Evolutionary conservation across 2,797 vertebrate species (phyloP), one percentile per base, ranked within the genome.

Genomic region (Capromys pilorides): DNA sequence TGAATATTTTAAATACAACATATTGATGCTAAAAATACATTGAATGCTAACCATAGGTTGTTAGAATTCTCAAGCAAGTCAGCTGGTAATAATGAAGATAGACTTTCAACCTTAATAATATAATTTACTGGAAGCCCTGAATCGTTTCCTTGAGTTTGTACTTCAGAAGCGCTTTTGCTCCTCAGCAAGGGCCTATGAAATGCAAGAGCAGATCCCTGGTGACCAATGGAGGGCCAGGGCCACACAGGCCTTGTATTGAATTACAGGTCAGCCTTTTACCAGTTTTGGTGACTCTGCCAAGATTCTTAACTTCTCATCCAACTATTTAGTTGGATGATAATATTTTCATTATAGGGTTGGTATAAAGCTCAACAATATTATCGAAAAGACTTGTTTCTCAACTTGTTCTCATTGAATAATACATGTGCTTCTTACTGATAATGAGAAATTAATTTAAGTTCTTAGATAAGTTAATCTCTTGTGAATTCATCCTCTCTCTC

Each of bases 381-480:
- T 39, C 6, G 24, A 49, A 93, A 92, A 82, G 12, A 61, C 28
- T 36, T 85, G 62, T 39, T 61, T 87, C 31, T 51, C 14, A 81
- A 41, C 4, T 62, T 66, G 6, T 22, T 4, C 24, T 96, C 71
- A 89, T 0, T 61, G 33, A 59, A 61, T 77, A 64, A 88, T 18
- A 71, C 51, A 79, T 36, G 2, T 61, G 61, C 90, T 80, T 94
- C 78, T 93, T 81, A 51, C 14, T 45, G 61, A 12, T 71, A 79
- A 22, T 45, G 4, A 41, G 39, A 89, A 93, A 82, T 80, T 7
- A 81, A 64, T 67, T 62, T n/a, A n/a, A 84, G 22, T 64, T 78
- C 16, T 82, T 75, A 82, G 83, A 11, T 83, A 54, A 93, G 90
- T 97, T 95, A 94, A 92, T 78, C 80, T 95, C 75, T 77, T 88